Evolutionary conservation across 1,140 invertebrate species (phyloP), one percentile per base, ranked within the genome.

Genomic region (Zaprionus vittiger): DNA sequence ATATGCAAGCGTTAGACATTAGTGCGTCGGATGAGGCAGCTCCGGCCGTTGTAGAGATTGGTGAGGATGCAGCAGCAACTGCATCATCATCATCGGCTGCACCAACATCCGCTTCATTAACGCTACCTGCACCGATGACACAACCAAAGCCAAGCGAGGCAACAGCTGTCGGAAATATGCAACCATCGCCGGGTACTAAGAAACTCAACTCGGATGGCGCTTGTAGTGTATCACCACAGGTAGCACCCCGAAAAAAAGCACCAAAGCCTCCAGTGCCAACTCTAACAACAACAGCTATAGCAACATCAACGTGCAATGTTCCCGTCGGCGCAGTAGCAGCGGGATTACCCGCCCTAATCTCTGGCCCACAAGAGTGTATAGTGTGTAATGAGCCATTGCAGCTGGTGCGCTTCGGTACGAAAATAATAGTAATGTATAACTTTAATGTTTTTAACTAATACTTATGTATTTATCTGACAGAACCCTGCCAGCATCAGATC

Each of bases 401-500:
- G 41, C 94, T 97, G 80, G 91, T 93, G 22, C 91, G 82, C 49
- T 93, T 93, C 52, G 73, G 73, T 76, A 76, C 26, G 67, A n/a
- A 31, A 34, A 44, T 44, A 6, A 47, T 4, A 54, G 5, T 37
- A 38, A 22, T 24, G 12, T 4, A 28, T 56, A n/a, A 55, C 20
- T 4, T 56, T 0, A 17, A 20, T 17, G 2, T 52, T 22, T 12
- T 24, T 5, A 41, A 6, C n/a, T 3, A 2, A 49, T 17, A 63
- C 20, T 15, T 14, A 52, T 22, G 1, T 11, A 17, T 31, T 24
- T 7, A 12, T 64, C 49, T 38, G 28, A 11, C 22, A 76, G 95
- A 96, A 75, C 97, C 97, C 0, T 98, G 97, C 91, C 94, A 94
- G 59, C 97, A 97, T 92, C 94, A 94, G 82, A 94, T 96, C 17